Evolutionary conservation across 2,113 vertebrate genomes (phyloP).

Genomic region (Pogonocichla stellata): DNA sequence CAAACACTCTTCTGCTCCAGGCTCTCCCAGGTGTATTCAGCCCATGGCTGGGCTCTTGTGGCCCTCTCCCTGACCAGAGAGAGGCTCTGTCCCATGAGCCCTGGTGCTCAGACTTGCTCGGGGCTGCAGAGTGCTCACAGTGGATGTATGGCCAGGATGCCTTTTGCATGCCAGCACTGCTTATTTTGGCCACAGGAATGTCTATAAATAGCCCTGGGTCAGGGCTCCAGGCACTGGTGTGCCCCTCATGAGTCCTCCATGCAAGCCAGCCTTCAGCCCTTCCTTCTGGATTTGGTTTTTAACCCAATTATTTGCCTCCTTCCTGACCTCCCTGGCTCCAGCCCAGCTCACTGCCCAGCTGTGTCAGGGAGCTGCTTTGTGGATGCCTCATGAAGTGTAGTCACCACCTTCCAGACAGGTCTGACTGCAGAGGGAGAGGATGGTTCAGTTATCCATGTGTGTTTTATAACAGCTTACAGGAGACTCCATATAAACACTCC

Average conservation of each 20-base stretch:
- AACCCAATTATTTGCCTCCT: background rate
- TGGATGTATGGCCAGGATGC: background rate
- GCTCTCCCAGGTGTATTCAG: background rate
- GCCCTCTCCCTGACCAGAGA: background rate
- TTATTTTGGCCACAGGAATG: conserved; percentile 25
- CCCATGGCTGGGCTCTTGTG: background rate
- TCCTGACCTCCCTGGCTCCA: background rate
- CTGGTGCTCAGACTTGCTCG: accelerated
- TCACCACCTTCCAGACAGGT: conserved; percentile 30
- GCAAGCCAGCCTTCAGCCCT: background rate
- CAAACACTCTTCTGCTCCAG: background rate
- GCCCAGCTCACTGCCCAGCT: background rate
- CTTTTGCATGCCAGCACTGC: background rate
- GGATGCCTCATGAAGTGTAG: background rate
- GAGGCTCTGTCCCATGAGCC: background rate
- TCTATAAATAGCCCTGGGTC: background rate
- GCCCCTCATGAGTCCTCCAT: accelerated
- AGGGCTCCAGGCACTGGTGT: accelerated
- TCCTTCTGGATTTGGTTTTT: background rate
- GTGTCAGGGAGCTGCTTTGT: background rate
- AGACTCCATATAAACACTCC: background rate
- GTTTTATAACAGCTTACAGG: background rate
- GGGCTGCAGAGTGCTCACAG: accelerated
- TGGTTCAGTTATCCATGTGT: background rate
- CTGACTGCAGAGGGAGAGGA: background rate